Percentiles rank a stretch among this genome's conserved stretches.
phyloP scores from a whole-genome alignment of 1,140 invertebrate genomes.

The Archegozetes longisetosus region DNA sequence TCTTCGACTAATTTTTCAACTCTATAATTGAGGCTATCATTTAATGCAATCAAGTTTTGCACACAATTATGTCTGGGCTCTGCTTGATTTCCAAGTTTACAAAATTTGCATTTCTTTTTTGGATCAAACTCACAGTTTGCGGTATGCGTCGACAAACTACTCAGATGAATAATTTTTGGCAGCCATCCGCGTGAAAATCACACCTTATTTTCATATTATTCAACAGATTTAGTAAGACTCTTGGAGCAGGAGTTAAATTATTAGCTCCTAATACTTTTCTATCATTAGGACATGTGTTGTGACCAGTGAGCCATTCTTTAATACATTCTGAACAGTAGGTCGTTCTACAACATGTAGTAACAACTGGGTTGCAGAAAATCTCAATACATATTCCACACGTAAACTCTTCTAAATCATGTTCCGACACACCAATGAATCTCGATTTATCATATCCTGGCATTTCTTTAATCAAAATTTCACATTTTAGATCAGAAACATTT shows the following conservation, averaged over 20 bases:
- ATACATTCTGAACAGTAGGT: neutral
- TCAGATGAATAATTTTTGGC: too few relatives aligned
- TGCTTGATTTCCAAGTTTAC: too few relatives aligned
- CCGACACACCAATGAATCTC: neutral
- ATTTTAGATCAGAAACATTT: too few relatives aligned
- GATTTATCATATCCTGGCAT: neutral
- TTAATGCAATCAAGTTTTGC: too few relatives aligned
- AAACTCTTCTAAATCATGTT: neutral
- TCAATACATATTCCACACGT: neutral
- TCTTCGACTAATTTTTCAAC: too few relatives aligned
- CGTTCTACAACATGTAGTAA: neutral
- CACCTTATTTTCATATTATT: neutral
- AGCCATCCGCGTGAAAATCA: neutral
- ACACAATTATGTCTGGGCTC: too few relatives aligned
- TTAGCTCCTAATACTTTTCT: neutral
- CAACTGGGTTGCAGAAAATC: neutral
- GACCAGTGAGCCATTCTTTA: neutral
- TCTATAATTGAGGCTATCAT: too few relatives aligned
- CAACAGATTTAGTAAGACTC: neutral
- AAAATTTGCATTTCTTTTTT: too few relatives aligned
- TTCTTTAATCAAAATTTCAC: neutral
- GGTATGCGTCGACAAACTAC: too few relatives aligned
- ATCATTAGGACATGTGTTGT: neutral
- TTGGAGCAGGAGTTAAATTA: neutral
- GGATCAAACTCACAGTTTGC: too few relatives aligned